Base-by-base conservation (phyloP, 2,888 invertebrate genomes). In the Acrobasis consociella region DNA sequence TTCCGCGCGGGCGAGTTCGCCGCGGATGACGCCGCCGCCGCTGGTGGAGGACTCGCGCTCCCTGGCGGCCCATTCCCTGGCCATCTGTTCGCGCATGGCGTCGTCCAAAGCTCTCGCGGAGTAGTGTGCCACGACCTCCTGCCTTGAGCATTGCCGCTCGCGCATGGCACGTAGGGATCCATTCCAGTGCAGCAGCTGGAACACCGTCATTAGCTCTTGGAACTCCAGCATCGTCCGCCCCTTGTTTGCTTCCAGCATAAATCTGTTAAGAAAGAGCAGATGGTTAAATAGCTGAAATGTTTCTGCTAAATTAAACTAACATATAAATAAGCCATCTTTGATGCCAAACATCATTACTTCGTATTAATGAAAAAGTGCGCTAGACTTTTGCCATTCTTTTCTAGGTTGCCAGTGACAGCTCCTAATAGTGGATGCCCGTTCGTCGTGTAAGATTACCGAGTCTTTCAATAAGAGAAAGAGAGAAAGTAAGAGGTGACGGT, bases 141-240 rank as follows among this genome's bases (percentile, higher is more conserved):
- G 98, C 72, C 98, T 94, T 66, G 98, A 98, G 88, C 98, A 98
- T 85, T 98, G 98, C 53, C 98, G 94, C 86, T 98, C 98, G 56
- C 98, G 94, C 98, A 98, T 98, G 53, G 98, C 98, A 75, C 98
- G 97, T 74, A 98, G 89, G 71, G 97, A 97, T n/a, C 98, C 98
- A 86, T 98, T 98, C 98, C 98, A 98, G 89, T 98, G 98, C 61
- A 98, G 93, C 71, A 98, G 93, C 90, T 98, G 98, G 90, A 98
- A 98, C 58, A 98, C 98, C n/a, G 98, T 98, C 98, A 98, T 98
- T 77, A 98, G 91, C 85, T 98, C 98, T 88, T 98, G 98, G 93
- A 98, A 98, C 87, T 98, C 98, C 70, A 98, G 93, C 98, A 98
- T 98, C 61, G 98, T 98, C 70, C 97, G 95, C 11, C 98, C 98